Conservation (phyloP, 1,140 invertebrate species). For the Drosophila mayri region DNA sequence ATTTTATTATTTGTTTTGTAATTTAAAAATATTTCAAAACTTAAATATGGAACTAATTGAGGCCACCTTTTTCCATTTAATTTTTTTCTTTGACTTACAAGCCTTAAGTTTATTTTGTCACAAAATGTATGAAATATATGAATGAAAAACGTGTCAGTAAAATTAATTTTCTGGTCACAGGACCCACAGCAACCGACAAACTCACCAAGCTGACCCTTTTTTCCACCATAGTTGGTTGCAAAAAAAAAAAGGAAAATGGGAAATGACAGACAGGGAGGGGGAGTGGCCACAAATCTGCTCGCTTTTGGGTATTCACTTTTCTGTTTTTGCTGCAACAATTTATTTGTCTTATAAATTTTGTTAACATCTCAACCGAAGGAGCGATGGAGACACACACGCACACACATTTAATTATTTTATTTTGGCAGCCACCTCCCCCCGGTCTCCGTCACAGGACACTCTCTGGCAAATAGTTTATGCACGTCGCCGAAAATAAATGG, state of each 20-base stretch:
- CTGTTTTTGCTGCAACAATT: slow-evolving; percentile 44
- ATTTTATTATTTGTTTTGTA: neutral
- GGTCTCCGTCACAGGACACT: slow-evolving; percentile 18
- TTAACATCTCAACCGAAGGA: slow-evolving; percentile 54
- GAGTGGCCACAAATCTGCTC: slow-evolving; percentile 42
- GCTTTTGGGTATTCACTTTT: slow-evolving; percentile 31
- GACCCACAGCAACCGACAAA: slow-evolving; percentile 15
- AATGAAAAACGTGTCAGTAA: slow-evolving; percentile 58
- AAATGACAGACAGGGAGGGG: neutral
- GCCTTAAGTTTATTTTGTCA: slow-evolving; percentile 25
- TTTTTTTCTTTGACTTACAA: neutral
- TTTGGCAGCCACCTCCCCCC: slow-evolving; percentile 27
- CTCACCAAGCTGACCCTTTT: slow-evolving; percentile 42
- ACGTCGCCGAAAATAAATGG: slow-evolving; percentile 43
- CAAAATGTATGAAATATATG: slow-evolving; percentile 28
- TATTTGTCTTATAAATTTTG: slow-evolving; percentile 65
- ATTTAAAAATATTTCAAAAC: neutral
- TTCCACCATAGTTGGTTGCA: neutral
- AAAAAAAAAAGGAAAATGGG: neutral
- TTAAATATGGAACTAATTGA: neutral
- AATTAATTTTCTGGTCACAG: slow-evolving; percentile 60
- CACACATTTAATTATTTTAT: slow-evolving; percentile 61
- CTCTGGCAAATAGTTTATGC: slow-evolving; percentile 55
- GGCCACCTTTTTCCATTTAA: neutral
- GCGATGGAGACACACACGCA: slow-evolving; percentile 9